Conservation (phyloP, 1,140 invertebrate species). For the Panulirus ornatus region DNA sequence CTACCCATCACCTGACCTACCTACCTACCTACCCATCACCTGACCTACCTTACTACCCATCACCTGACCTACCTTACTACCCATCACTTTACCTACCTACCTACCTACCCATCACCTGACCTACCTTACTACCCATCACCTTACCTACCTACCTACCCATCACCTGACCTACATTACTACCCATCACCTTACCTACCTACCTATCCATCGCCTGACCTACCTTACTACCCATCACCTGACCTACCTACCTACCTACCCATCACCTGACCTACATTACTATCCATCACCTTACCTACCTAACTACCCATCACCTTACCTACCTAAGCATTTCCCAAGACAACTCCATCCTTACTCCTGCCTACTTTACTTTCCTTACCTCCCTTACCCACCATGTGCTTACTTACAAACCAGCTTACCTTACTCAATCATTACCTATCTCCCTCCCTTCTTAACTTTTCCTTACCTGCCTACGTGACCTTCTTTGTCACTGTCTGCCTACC, state of each 20-base stretch:
- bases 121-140: neutral
- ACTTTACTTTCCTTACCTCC: neutral
- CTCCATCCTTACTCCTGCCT: neutral
- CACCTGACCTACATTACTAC: neutral
- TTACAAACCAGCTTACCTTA: neutral
- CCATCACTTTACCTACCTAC: neutral
- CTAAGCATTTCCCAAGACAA: neutral
- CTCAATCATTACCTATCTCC: neutral
- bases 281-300: neutral
- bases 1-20: neutral
- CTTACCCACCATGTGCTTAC: neutral
- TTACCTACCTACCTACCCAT: neutral
- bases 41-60: neutral
- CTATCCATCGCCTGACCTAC: neutral
- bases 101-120: too few relatives aligned
- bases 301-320: neutral
- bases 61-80: neutral
- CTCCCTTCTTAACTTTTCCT: neutral
- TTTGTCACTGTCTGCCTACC: neutral
- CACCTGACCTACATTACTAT: neutral
- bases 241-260: neutral
- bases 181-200: neutral
- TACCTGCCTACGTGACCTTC: neutral
- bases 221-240: neutral
- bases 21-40: neutral